Evolutionary conservation across 1,140 invertebrate species (phyloP).

Genomic region (Hycleus cichorii): DNA sequence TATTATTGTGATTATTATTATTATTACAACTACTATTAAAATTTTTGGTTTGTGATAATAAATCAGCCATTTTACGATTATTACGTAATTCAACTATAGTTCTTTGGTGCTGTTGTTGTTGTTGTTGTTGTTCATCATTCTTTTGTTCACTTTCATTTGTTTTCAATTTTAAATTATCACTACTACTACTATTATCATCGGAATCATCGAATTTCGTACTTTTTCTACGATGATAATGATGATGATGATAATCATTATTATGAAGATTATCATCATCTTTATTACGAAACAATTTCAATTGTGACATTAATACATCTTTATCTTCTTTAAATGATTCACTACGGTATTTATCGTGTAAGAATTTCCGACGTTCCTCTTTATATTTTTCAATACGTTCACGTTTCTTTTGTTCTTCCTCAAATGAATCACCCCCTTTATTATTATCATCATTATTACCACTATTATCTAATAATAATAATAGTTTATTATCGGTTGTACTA

Average conservation of each 20-base stretch:
- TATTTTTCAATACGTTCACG: constrained; percentile 81
- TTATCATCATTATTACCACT: constrained; percentile 26
- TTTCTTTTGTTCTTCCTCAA: constrained; percentile 43
- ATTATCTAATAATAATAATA: not conserved
- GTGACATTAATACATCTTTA: constrained; percentile 41
- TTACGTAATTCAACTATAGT: not conserved
- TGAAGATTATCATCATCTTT: constrained; percentile 22
- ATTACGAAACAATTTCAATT: constrained; percentile 35
- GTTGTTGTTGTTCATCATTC: not conserved
- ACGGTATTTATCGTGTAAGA: constrained; percentile 66
- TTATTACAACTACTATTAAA: not conserved
- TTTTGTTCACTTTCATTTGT: not conserved
- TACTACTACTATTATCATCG: not conserved
- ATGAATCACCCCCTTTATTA: constrained; percentile 1
- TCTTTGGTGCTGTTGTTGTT: not conserved
- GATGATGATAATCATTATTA: not conserved
- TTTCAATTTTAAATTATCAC: not conserved
- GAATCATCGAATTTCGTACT: not conserved
- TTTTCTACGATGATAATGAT: not conserved
- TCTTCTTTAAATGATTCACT: constrained; percentile 70
- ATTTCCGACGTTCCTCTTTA: constrained; percentile 82
- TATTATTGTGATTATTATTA: not conserved
- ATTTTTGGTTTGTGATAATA: constrained; percentile 2
- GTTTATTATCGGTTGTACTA: constrained; percentile 27
- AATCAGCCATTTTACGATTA: constrained; percentile 9